Base-by-base conservation (phyloP, 2,113 vertebrate species). In the Lasiurus cinereus region DNA sequence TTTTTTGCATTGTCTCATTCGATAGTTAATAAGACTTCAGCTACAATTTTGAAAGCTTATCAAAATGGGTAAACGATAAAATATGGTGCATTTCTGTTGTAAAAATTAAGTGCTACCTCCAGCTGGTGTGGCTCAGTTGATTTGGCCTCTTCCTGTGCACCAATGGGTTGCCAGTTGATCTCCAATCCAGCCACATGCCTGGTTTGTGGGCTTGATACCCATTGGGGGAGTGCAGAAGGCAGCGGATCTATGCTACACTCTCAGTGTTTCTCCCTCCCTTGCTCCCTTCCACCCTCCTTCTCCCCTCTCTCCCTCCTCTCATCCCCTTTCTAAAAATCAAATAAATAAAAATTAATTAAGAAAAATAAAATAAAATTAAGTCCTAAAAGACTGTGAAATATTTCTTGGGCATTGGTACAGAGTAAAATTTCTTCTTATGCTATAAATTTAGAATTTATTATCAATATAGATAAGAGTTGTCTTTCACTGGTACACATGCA, bases 41-140 rank as follows among this genome's bases (percentile, higher is more conserved):
- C 66, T 29, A 76, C 29, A 93, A 50, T 77, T 92, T 92, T 87
- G 66, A 77, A 82, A 89, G 33, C 54, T 54, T 54, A 62, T 87
- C 52, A 83, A 92, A 90, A 92, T 92, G 10, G 39, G 19, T 84
- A 73, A 64, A 19, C 19, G 54, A 46, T 93, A 82, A 80, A 89
- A 86, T 83, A 85, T n/a, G 18, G 43, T 52, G 22, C 11, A 1
- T 77, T 88, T 78, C 22, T 77, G 84, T 82, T 72, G 74, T 64
- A 74, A 85, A 88, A 74, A 39, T 79, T 76, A 83, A 64, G 46
- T 94, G 43, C 27, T 67, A 0, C 24, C 59, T 24, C 24, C 5
- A 24, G 24, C 59, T 62, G 59, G 9, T 62, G 27, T 62, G 59
- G 11, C 59, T 62, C 24, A 29, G 27, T 62, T 62, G 24, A 22